A percentile compares a stretch with the other conserved stretches of the same genome.
Evolutionary conservation across 2,113 vertebrate species (phyloP).

Genomic region (Coptodon bakossiorum): DNA sequence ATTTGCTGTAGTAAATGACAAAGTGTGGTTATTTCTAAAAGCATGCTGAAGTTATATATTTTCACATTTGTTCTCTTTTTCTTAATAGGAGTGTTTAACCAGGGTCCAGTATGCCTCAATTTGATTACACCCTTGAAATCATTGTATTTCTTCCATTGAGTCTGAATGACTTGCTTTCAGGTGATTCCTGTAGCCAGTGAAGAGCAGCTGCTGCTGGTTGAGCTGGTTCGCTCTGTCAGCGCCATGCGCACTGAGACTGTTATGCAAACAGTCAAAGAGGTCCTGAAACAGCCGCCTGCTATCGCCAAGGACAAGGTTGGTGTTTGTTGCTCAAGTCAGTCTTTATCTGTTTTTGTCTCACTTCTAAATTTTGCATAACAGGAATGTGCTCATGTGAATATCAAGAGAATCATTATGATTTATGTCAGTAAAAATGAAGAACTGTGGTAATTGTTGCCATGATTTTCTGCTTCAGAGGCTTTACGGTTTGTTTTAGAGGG

Average conservation of each 20-base stretch:
- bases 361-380: neutral
- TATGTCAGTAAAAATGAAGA: neutral
- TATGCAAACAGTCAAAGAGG: constrained; percentile 98
- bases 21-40: neutral
- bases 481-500: neutral
- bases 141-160: neutral
- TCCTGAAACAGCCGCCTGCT: constrained; percentile 94
- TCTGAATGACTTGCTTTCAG: constrained; percentile 53
- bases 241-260: constrained; percentile 96
- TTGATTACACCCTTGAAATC: neutral
- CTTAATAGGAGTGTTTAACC: neutral
- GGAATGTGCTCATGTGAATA: neutral
- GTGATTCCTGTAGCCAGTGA: constrained; percentile 92
- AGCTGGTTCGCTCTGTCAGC: constrained; percentile 93
- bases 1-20: neutral
- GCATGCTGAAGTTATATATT: neutral
- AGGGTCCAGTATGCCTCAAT: neutral
- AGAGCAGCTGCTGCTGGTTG: constrained; percentile 92
- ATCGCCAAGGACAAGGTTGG: constrained; percentile 94
- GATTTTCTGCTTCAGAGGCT: neutral
- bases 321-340: neutral
- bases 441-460: neutral
- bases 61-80: neutral
- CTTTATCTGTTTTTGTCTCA: neutral
- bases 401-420: neutral